Base-by-base conservation (phyloP, 1,140 invertebrate species). In the Linepithema humile region DNA sequence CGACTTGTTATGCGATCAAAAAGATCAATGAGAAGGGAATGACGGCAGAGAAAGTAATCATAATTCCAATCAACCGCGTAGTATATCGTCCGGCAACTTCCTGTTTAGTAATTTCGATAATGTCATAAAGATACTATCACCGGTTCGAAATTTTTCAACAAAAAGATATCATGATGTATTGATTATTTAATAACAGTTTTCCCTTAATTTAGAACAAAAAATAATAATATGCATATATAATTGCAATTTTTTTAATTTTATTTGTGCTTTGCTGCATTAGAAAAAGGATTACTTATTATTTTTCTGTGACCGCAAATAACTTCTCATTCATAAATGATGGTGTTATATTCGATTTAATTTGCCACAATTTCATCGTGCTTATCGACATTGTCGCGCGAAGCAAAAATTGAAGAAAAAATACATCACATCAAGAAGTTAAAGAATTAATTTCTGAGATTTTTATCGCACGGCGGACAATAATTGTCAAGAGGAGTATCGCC, bases 401-500 rank as follows among this genome's bases (percentile, higher is more conserved):
- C 4, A 6, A 38, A 55, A 32, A 20, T 29, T 29, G 20, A 29
- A 59, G n/a, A 17, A 50, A 77, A 48, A 12, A 1, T 17, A 12
- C 59, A 64, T 75, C 57, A 65, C 29, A 57, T 65, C 57, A 35
- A 20, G 26, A 23, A n/a, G n/a, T n/a, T 29, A 35, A 26, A 57
- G 9, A 64, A 75, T 65, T 77, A 48, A 77, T 77, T 77, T 64
- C 26, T n/a, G 26, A 32, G 38, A 60, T 23, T 43, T 48, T 77
- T 59, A 20, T 23, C 40, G 29, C 29, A 4, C 57, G 20, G 29
- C 26, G 6, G 26, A 38, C n/a, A n/a, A 12, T 65, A 29, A 20
- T 65, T 38, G 50, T 77, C 65, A 77, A 77, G 72, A 64, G 15
- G 20, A 77, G 59, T 48, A 77, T 77, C 73, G 35, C 7, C 40